These are phyloP conservation scores for Exephanes ischioxanthus DNA, from an alignment of 2,888 invertebrate species.

Conservation along the genomic window DNA sequence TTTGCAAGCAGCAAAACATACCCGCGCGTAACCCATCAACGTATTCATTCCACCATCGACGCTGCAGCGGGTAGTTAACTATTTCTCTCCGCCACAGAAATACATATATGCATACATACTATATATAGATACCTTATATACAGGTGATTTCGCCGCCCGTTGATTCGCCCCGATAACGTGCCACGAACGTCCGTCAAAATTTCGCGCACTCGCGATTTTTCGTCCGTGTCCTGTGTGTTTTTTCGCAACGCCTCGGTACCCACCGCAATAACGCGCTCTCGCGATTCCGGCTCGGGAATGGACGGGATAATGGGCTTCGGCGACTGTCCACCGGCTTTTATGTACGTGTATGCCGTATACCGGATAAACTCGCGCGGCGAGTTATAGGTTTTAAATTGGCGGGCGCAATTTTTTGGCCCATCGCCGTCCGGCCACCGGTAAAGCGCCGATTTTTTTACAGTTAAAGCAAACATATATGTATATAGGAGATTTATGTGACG, in stretches of 20 bases:
- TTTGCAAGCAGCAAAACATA: neutral
- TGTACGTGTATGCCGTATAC: neutral
- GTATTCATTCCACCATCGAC: neutral
- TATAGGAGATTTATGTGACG: neutral
- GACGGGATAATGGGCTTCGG: neutral
- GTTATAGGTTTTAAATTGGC: constrained; percentile 32
- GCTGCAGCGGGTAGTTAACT: neutral
- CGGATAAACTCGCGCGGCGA: constrained; percentile 6
- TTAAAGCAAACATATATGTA: neutral
- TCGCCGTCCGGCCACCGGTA: constrained; percentile 40
- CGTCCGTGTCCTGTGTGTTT: neutral
- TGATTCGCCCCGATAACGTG: constrained; percentile 31
- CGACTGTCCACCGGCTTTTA: constrained; percentile 3
- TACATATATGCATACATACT: neutral
- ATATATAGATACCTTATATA: neutral
- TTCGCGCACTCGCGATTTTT: constrained; percentile 6
- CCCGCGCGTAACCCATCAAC: neutral
- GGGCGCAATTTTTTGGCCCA: constrained; percentile 53
- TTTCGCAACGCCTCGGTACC: constrained; percentile 16
- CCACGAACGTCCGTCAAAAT: constrained; percentile 18
- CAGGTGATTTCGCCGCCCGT: constrained; percentile 21
- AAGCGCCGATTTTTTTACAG: constrained; percentile 33
- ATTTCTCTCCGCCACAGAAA: neutral
- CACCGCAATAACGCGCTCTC: constrained; percentile 41
- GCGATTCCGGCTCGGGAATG: constrained; percentile 7